A percentile compares a stretch with the other conserved stretches of the same genome.
These are phyloP conservation scores for Xestia ashworthii DNA, from an alignment of 2,888 invertebrate species.

Conservation along the genomic window DNA sequence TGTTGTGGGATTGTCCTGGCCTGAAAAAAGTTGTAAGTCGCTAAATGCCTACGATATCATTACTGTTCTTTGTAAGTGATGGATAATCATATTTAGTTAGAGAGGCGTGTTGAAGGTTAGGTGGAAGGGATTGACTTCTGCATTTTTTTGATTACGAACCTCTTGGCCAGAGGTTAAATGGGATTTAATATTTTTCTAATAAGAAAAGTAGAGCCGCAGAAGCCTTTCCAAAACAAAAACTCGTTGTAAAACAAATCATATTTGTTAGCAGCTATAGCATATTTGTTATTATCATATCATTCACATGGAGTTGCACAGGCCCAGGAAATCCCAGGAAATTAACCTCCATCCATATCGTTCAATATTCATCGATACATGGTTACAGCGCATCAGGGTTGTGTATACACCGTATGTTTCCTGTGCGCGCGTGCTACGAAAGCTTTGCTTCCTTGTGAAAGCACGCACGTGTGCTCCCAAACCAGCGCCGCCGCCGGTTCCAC, in stretches of 20 bases:
- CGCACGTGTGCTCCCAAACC: conserved; percentile 83
- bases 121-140: too few species aligned
- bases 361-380: conserved; percentile 67
- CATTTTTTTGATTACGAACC: background rate
- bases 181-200: conserved; percentile 5
- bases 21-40: conserved; percentile 3
- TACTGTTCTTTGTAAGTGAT: background rate
- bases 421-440: conserved; percentile 73
- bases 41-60: background rate
- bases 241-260: background rate
- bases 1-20: conserved; percentile 52
- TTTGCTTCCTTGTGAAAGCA: conserved; percentile 84
- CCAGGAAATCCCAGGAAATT: conserved; percentile 54
- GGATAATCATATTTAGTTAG: background rate
- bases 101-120: background rate
- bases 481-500: conserved; percentile 73
- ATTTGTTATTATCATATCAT: conserved; percentile 23
- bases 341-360: conserved; percentile 51
- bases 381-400: conserved; percentile 70
- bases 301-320: conserved; percentile 6
- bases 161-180: background rate
- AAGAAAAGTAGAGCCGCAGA: background rate
- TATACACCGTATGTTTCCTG: conserved; percentile 74
- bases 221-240: background rate
- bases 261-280: background rate